These are phyloP conservation scores for Takifugu flavidus DNA, from an alignment of 2,113 vertebrate genomes.

Conservation along the genomic window DNA sequence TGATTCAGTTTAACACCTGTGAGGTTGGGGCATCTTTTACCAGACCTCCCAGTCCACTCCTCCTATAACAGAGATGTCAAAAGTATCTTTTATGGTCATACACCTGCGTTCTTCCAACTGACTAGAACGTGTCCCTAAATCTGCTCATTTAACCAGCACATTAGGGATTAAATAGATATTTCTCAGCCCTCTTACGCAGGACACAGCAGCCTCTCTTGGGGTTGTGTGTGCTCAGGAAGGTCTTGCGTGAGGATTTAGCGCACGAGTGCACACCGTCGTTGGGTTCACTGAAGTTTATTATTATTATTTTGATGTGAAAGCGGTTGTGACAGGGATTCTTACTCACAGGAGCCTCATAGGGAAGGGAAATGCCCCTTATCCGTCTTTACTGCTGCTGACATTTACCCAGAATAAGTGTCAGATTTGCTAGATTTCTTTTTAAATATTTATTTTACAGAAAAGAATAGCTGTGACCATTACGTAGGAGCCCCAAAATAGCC, in stretches of 20 bases:
- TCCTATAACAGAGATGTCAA: too few relatives aligned
- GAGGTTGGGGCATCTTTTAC: too few relatives aligned
- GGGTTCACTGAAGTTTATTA: conserved; percentile 45
- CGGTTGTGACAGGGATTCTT: conserved; percentile 60
- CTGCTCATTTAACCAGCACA: too few relatives aligned
- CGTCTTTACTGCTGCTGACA: conserved; percentile 58
- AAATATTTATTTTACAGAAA: background rate
- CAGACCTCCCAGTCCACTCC: too few relatives aligned
- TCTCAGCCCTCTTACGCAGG: conserved; percentile 3
- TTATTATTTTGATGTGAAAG: conserved; percentile 53
- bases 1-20: too few relatives aligned
- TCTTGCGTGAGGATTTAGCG: conserved; percentile 26
- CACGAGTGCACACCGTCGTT: conserved; percentile 37
- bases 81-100: conserved; percentile 2
- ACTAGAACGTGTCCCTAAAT: background rate
- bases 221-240: conserved; percentile 13
- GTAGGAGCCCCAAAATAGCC: background rate
- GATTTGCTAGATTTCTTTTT: conserved; percentile 43
- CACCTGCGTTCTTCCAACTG: conserved; percentile 39
- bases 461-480: background rate
- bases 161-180: too few relatives aligned
- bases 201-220: conserved; percentile 13
- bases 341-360: conserved; percentile 52
- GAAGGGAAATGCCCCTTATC: conserved; percentile 60
- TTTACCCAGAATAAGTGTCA: conserved; percentile 53